These are phyloP conservation scores for Scomber scombrus DNA, from an alignment of 2,113 vertebrate species.

Conservation along the genomic window DNA sequence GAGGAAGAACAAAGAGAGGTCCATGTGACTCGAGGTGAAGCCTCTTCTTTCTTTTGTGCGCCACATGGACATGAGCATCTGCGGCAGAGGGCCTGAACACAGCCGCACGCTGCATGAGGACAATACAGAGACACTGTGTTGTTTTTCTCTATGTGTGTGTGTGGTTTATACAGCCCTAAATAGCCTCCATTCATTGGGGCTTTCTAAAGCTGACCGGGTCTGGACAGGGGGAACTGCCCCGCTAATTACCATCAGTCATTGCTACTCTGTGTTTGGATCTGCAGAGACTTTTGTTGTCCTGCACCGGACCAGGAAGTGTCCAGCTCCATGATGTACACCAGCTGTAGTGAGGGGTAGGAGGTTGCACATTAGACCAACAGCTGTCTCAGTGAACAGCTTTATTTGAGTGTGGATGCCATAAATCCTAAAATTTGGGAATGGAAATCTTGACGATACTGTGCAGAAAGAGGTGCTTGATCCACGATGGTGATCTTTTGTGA, in stretches of 20 bases:
- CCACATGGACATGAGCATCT: conserved; percentile 62
- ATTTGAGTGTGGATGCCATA: too few species aligned
- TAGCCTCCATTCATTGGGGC: conserved; percentile 30
- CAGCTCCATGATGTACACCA: background rate
- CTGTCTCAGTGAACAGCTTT: background rate
- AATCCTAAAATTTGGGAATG: too few species aligned
- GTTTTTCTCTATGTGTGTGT: conserved; percentile 18
- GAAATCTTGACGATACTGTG: too few species aligned
- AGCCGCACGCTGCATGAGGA: conserved; percentile 24
- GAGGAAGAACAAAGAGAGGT: conserved; percentile 69
- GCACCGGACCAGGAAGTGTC: conserved; percentile 18
- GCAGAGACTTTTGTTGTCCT: conserved; percentile 44
- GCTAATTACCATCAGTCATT: conserved; percentile 44
- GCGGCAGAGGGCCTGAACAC: conserved; percentile 28
- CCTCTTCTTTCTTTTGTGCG: conserved; percentile 63
- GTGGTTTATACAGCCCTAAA: conserved; percentile 38
- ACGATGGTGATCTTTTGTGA: background rate
- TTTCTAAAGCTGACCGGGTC: conserved; percentile 26
- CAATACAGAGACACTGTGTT: conserved; percentile 42
- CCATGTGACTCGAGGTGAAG: conserved; percentile 58
- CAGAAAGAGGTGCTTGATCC: background rate
- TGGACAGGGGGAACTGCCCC: conserved; percentile 40
- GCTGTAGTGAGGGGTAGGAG: background rate
- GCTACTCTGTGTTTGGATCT: conserved; percentile 1
- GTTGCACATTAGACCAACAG: background rate